These are phyloP conservation scores for Rhynchomys soricoides DNA, from an alignment of 2,113 vertebrate species.

Conservation along the genomic window DNA sequence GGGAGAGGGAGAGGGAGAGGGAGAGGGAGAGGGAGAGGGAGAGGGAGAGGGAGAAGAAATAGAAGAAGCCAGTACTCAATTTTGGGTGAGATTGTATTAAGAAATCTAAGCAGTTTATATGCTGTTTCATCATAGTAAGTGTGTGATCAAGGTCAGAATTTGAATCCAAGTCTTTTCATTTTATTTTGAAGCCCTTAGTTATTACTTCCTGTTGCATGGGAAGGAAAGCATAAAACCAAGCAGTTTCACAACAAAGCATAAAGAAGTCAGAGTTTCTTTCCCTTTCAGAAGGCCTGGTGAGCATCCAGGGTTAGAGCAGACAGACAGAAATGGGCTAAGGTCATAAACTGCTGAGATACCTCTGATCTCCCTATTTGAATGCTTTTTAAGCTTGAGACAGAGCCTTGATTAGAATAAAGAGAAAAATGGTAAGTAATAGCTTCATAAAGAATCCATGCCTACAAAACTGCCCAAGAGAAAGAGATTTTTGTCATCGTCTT, in stretches of 20 bases:
- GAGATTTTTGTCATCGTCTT: neutral
- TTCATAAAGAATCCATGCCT: neutral
- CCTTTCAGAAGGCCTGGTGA: neutral
- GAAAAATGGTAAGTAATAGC: neutral
- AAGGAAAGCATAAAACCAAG: neutral
- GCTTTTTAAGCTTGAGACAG: neutral
- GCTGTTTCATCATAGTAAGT: neutral
- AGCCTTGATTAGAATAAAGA: neutral
- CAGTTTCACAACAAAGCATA: neutral
- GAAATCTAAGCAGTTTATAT: neutral
- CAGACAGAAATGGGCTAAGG: neutral
- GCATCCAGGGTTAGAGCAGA: neutral
- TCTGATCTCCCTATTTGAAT: neutral
- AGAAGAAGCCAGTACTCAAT: constrained; percentile 4
- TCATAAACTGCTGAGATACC: neutral
- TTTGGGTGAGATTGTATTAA: neutral
- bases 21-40: too few relatives aligned
- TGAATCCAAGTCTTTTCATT: constrained; percentile 32
- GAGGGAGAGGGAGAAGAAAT: too few relatives aligned
- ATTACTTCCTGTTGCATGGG: neutral
- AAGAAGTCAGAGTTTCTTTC: neutral
- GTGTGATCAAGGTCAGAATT: neutral
- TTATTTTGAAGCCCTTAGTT: neutral
- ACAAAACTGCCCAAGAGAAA: neutral
- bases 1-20: too few relatives aligned